A percentile compares a stretch with the other conserved stretches of the same genome.
Conservation (phyloP, 2,113 vertebrate species). For the Synodontis membranacea region DNA sequence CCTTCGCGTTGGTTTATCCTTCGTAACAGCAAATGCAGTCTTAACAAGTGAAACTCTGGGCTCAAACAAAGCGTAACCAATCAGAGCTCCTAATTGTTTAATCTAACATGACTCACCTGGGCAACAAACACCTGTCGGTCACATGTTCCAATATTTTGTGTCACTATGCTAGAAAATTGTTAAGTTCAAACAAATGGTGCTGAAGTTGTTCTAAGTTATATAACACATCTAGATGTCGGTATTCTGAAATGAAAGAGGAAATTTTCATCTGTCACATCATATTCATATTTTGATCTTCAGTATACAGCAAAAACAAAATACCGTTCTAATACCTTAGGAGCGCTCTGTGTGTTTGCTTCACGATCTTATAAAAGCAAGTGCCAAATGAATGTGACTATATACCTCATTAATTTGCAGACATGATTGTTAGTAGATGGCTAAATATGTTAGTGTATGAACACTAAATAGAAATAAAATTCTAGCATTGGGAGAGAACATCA, state of each 20-base stretch:
- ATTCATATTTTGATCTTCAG: background rate
- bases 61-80: background rate
- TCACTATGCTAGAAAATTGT: background rate
- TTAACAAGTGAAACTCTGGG: background rate
- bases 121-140: background rate
- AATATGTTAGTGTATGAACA: background rate
- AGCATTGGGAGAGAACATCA: background rate
- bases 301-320: background rate
- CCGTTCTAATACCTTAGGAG: background rate
- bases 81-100: background rate
- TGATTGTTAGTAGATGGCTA: background rate
- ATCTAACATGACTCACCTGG: background rate
- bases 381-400: background rate
- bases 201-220: background rate
- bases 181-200: too few relatives aligned
- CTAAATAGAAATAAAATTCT: background rate
- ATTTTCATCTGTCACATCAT: background rate
- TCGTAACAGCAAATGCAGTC: background rate
- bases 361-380: background rate
- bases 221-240: background rate
- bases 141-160: background rate
- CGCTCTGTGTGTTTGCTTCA: background rate
- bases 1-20: background rate
- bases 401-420: background rate
- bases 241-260: background rate